phyloP scores from a whole-genome alignment of 2,888 invertebrate species.

The Phytoseiulus persimilis region DNA sequence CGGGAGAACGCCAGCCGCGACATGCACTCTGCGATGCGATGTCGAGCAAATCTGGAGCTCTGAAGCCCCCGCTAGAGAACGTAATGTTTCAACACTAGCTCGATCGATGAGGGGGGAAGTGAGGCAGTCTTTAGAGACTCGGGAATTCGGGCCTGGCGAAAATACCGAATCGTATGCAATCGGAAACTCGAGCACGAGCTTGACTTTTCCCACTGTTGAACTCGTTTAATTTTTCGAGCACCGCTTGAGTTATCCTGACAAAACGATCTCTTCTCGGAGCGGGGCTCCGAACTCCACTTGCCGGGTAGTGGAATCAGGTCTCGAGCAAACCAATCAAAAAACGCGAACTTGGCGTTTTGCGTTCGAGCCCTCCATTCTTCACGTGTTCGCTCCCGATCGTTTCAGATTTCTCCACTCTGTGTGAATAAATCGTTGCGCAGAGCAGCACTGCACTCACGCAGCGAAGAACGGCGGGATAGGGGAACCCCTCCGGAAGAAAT shows the following conservation, averaged over 20 bases:
- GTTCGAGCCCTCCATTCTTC: neutral
- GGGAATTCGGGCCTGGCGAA: neutral
- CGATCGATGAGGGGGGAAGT: too few relatives aligned
- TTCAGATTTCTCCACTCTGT: neutral
- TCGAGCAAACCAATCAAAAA: neutral
- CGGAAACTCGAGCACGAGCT: neutral
- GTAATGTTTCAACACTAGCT: too few relatives aligned
- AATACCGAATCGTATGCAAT: neutral
- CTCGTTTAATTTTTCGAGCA: neutral
- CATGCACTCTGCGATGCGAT: too few relatives aligned
- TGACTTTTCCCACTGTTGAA: neutral
- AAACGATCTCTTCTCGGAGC: neutral
- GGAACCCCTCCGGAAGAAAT: too few relatives aligned
- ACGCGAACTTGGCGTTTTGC: neutral
- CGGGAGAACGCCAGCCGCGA: too few relatives aligned
- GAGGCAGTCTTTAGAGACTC: too few relatives aligned
- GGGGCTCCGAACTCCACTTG: neutral
- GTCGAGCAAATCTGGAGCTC: too few relatives aligned
- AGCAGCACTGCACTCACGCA: neutral
- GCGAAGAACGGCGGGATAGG: neutral
- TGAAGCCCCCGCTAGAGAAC: too few relatives aligned
- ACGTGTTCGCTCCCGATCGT: neutral
- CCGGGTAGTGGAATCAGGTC: neutral
- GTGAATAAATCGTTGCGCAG: neutral
- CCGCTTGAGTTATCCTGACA: neutral